Percentiles rank a stretch among this genome's conserved stretches.
These are phyloP conservation scores for Drosophila borealis DNA, from an alignment of 2,888 invertebrate species.

Conservation along the genomic window DNA sequence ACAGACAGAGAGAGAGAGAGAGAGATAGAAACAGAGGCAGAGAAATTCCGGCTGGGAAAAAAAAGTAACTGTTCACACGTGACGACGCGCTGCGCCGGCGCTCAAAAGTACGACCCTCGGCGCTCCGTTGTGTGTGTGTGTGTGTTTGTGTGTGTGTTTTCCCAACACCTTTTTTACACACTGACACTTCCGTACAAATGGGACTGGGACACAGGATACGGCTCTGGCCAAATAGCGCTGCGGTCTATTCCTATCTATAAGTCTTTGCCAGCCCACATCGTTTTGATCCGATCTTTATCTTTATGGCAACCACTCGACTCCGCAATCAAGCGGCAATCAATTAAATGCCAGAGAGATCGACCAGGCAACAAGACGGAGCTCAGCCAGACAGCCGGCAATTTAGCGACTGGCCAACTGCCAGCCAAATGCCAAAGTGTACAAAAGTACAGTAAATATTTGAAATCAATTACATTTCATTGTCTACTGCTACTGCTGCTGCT, in stretches of 20 bases:
- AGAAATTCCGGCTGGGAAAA: constrained; percentile 31
- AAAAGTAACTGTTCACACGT: constrained; percentile 73
- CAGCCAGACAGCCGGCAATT: constrained; percentile 1
- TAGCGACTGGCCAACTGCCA: constrained; percentile 21
- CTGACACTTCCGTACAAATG: constrained; percentile 70
- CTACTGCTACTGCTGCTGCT: constrained; percentile 29
- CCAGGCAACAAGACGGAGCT: constrained; percentile 5
- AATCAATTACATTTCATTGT: constrained; percentile 73
- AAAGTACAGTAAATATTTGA: constrained; percentile 69
- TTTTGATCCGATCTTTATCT: constrained; percentile 53
- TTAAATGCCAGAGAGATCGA: constrained; percentile 47
- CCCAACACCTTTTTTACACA: constrained; percentile 75
- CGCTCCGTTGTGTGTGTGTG: constrained; percentile 32
- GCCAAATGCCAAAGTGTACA: constrained; percentile 53
- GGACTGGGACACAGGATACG: constrained; percentile 40
- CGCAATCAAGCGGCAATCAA: constrained; percentile 76
- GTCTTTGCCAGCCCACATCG: constrained; percentile 46
- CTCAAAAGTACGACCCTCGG: constrained; percentile 22
- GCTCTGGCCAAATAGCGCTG: constrained; percentile 15
- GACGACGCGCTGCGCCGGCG: constrained; percentile 61
- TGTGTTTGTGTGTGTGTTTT: constrained; percentile 58
- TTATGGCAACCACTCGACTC: constrained; percentile 46
- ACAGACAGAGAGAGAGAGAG: neutral
- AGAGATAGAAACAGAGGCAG: neutral
- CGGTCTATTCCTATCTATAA: constrained; percentile 3